phyloP scores from a whole-genome alignment of 2,888 invertebrate species.

The Pyrocoelia pectoralis region DNA sequence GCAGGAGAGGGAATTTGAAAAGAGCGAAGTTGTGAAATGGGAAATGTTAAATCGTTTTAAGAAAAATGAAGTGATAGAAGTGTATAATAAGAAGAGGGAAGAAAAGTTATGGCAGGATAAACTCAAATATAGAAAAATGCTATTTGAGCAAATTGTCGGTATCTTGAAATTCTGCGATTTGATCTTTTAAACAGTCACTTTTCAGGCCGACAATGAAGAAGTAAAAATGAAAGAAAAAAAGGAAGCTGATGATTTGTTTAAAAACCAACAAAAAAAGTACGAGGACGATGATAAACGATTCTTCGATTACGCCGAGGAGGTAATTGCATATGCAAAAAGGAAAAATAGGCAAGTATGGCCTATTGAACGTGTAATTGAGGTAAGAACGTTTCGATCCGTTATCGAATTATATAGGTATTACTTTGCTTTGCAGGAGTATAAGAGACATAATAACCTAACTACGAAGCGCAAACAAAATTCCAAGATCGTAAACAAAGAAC shows the following conservation, averaged over 20 bases:
- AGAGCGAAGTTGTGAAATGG: conserved; percentile 63
- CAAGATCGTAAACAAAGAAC: too few species aligned
- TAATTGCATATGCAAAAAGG: conserved; percentile 60
- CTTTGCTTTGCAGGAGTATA: conserved; percentile 22
- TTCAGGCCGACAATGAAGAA: conserved; percentile 43
- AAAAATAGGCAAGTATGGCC: conserved; percentile 59
- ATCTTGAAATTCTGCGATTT: too few species aligned
- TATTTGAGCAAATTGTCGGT: conserved; percentile 61
- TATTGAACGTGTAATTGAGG: conserved; percentile 60
- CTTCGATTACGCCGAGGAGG: conserved; percentile 62
- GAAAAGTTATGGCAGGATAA: conserved; percentile 58
- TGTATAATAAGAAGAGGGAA: conserved; percentile 58
- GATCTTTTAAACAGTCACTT: not conserved
- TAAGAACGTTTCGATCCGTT: conserved; percentile 46
- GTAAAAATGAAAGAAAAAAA: conserved; percentile 23
- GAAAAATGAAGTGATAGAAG: conserved; percentile 61
- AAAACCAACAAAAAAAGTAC: conserved; percentile 56
- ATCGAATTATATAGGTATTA: not conserved
- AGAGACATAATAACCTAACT: conserved; percentile 17
- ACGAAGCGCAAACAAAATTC: too few species aligned
- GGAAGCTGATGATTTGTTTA: conserved; percentile 47
- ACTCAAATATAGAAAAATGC: conserved; percentile 59
- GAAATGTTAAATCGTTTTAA: conserved; percentile 67
- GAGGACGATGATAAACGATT: conserved; percentile 63
- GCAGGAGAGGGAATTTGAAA: conserved; percentile 54